phyloP scores from a whole-genome alignment of 2,888 invertebrate species.

The Folsomia candida region DNA sequence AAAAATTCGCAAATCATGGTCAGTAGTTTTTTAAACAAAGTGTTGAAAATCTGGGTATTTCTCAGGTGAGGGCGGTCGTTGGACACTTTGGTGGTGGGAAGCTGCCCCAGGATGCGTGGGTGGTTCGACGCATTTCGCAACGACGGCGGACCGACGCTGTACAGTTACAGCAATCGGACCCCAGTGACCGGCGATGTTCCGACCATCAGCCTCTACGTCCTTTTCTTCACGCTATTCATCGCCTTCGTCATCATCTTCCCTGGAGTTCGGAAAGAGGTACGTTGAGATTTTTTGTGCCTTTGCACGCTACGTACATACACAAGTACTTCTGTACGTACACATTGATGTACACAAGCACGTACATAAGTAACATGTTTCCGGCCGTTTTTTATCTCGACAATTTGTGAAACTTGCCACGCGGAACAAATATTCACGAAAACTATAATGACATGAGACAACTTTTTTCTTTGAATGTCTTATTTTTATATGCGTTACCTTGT shows the following conservation, averaged over 20 bases:
- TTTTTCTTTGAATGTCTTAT: neutral
- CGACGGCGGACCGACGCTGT: slow-evolving; percentile 60
- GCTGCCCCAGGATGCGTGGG: slow-evolving; percentile 47
- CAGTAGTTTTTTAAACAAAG: too few relatives aligned
- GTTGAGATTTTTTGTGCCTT: slow-evolving; percentile 33
- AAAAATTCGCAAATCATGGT: too few relatives aligned
- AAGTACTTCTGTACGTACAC: too few relatives aligned
- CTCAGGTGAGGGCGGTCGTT: slow-evolving; percentile 45
- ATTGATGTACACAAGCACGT: too few relatives aligned
- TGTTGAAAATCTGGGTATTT: too few relatives aligned
- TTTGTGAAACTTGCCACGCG: neutral
- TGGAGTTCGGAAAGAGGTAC: slow-evolving; percentile 88
- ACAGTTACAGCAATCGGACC: slow-evolving; percentile 89
- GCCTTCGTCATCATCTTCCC: slow-evolving; percentile 95
- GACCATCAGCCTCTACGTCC: slow-evolving; percentile 77
- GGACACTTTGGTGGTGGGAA: slow-evolving; percentile 42
- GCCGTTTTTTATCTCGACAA: too few relatives aligned
- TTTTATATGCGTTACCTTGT: slow-evolving; percentile 24
- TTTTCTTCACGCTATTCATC: slow-evolving; percentile 85
- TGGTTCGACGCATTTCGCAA: slow-evolving; percentile 89
- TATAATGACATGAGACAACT: slow-evolving; percentile 1
- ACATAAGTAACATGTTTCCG: too few relatives aligned
- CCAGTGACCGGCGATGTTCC: slow-evolving; percentile 92
- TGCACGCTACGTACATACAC: neutral
- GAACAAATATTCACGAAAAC: neutral